phyloP scores from a whole-genome alignment of 2,797 vertebrate genomes.

The Cheirogaleus major region DNA sequence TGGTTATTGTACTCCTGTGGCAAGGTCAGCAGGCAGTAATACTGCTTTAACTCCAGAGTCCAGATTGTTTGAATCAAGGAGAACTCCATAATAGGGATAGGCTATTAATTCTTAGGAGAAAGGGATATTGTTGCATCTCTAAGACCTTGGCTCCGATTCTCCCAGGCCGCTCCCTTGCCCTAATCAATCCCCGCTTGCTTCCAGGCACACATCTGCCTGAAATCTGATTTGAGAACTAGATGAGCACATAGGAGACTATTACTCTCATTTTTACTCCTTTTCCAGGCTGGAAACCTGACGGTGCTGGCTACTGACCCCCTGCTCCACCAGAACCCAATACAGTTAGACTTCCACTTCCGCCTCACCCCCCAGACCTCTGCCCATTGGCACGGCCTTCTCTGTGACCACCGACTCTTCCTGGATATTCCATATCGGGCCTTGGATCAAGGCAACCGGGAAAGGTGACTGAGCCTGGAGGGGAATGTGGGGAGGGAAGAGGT shows the following conservation, averaged over 20 bases:
- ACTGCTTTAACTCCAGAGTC: not conserved
- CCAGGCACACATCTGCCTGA: not conserved
- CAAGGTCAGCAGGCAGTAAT: not conserved
- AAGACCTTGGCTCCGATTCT: not conserved
- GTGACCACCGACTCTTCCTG: constrained; percentile 74
- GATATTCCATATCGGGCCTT: constrained; percentile 69
- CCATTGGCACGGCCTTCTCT: constrained; percentile 82
- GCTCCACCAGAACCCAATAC: constrained; percentile 59
- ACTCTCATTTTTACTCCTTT: not conserved
- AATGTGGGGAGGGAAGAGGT: not conserved
- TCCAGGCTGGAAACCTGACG: constrained; percentile 77
- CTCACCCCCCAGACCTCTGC: constrained; percentile 55
- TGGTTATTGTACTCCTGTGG: not conserved
- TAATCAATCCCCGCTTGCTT: not conserved
- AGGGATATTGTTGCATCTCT: not conserved
- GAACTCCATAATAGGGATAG: not conserved
- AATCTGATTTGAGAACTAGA: not conserved
- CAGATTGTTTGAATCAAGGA: not conserved
- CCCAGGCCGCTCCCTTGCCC: not conserved
- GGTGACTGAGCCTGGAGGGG: constrained; percentile 53
- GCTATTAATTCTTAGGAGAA: not conserved
- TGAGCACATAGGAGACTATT: not conserved
- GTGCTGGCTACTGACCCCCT: constrained; percentile 69
- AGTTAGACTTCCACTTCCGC: constrained; percentile 79
- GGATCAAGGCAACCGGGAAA: constrained; percentile 76